Evolutionary conservation across 2,113 vertebrate genomes (phyloP), one percentile per base, ranked within the genome.

Genomic region (Grantiella picta): DNA sequence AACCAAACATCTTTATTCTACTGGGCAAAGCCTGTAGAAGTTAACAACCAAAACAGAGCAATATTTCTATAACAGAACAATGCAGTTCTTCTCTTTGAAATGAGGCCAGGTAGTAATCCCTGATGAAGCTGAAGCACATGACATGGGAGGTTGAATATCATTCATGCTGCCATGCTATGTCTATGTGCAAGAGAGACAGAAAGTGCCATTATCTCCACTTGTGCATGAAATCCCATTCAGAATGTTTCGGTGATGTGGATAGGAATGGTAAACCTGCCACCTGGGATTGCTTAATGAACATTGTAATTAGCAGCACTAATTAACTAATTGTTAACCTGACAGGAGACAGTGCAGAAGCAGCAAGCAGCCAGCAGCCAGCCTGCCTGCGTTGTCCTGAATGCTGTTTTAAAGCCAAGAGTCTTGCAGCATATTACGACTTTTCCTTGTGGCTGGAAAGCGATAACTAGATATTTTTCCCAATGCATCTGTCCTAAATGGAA

Each of bases 261-360:
- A 71, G 69, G 72, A 94, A 91, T 76, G 54, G 72, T 91, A 95
- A 96, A 91, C 79, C 64, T 92, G 86, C 82, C 93, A 82, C 93
- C 81, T 91, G 89, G 93, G 94, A 92, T 77, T 82, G 54, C 66
- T 95, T 95, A 95, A 97, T 96, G 93, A 95, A 77, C 65, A 83
- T 4, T 69, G 90, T 77, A 97, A 97, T 96, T 96, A 96, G 94
- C 92, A 96, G 69, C 47, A 89, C 60, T 65, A 75, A 94, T 97
- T 96, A 96, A 94, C 89, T 95, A 96, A 96, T 90, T 95, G 93
- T 92, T 95, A 95, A 78, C 95, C 72, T 94, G 79, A 94, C 88
- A 93, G 86, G 33, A 96, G 75, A 53, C 40, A 52, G 61, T 19
- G 50, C 29, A 82, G 72, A 82, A 92, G 69, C 94, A 96, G 90